phyloP scores from a whole-genome alignment of 2,797 vertebrate species.

The Lemur catta region DNA sequence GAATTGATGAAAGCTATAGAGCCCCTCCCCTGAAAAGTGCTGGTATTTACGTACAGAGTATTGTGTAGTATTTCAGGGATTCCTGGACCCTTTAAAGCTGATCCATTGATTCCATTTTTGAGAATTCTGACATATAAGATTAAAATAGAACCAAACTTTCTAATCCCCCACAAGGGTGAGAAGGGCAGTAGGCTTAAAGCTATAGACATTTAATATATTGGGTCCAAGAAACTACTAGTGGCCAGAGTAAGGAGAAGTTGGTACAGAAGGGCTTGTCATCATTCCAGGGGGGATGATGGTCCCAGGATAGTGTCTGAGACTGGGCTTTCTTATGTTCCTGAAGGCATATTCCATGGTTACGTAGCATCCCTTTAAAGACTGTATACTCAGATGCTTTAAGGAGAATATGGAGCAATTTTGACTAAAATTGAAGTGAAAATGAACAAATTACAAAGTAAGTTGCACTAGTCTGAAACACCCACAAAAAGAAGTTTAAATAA shows the following conservation, averaged over 20 bases:
- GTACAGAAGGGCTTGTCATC: neutral
- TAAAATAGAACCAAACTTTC: slow-evolving; percentile 25
- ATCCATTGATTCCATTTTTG: neutral
- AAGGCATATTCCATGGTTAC: neutral
- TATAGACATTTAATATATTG: neutral
- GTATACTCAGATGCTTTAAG: neutral
- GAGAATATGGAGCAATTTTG: neutral
- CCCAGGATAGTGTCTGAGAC: neutral
- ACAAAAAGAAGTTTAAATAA: neutral
- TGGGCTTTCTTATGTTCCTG: neutral
- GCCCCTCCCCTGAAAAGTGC: neutral
- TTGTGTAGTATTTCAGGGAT: neutral
- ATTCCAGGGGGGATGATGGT: neutral
- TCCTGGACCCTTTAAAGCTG: neutral
- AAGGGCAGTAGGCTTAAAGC: neutral
- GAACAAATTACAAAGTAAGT: neutral
- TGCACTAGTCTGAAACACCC: neutral
- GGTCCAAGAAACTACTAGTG: neutral
- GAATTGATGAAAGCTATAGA: neutral
- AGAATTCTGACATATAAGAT: slow-evolving; percentile 6
- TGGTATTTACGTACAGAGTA: neutral
- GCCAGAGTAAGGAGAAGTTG: neutral
- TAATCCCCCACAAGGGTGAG: neutral
- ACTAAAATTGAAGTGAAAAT: neutral
- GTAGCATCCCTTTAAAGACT: neutral